Conservation (phyloP, 2,797 vertebrate genomes). For the Xenopus petersii region DNA sequence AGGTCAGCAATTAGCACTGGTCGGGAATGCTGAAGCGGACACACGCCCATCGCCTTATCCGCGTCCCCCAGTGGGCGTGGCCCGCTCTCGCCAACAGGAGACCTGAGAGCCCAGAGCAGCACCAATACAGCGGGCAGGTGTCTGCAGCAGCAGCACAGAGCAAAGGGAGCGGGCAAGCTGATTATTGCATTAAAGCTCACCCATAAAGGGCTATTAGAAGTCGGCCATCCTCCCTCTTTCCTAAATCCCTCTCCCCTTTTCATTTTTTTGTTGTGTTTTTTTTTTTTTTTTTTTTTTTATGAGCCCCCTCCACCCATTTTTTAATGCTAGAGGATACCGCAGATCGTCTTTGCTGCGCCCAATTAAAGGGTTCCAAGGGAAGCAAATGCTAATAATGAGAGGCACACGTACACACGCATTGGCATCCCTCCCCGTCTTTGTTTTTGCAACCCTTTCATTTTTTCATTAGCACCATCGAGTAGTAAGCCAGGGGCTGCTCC, state of each 20-base stretch:
- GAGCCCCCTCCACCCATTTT: not conserved
- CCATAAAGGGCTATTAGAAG: slow-evolving; percentile 1
- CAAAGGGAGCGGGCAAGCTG: slow-evolving; percentile 2
- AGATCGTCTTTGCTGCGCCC: slow-evolving; percentile 11
- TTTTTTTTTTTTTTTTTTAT: too few relatives aligned
- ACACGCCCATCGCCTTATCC: slow-evolving; percentile 11
- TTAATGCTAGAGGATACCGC: slow-evolving; percentile 22
- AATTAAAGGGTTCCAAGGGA: slow-evolving; percentile 12
- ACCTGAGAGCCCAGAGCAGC: not conserved
- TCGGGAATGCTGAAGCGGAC: not conserved
- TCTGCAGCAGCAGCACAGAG: slow-evolving; percentile 6
- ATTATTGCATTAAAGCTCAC: not conserved
- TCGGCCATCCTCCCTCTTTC: slow-evolving; percentile 24
- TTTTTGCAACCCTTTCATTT: slow-evolving; percentile 21
- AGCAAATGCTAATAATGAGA: not conserved
- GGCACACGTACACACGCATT: slow-evolving; percentile 21
- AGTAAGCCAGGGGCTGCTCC: not conserved
- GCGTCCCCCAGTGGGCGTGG: slow-evolving; percentile 17
- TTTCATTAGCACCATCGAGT: slow-evolving; percentile 10
- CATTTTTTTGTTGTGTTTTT: not conserved
- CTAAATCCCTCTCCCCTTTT: slow-evolving; percentile 14
- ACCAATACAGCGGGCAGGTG: slow-evolving; percentile 32
- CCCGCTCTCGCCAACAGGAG: slow-evolving; percentile 1
- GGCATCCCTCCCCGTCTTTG: slow-evolving; percentile 17
- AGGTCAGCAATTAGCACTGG: not conserved